A percentile compares a stretch with the other conserved stretches of the same genome.
Evolutionary conservation across 1,140 invertebrate genomes (phyloP).

Genomic region (Paralvinella palmiformis): DNA sequence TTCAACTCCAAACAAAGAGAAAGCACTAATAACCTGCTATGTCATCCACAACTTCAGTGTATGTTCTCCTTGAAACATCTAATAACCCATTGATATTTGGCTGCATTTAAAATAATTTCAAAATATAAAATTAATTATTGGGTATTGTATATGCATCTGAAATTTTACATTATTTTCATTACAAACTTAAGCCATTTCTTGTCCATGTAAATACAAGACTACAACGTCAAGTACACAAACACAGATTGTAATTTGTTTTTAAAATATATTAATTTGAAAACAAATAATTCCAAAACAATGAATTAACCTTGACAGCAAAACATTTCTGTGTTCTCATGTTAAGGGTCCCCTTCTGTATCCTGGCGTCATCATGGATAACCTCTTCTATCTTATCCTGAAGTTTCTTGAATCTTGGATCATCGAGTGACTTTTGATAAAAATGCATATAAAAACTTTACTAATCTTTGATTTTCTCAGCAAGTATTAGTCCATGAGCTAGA

Average conservation of each 20-base stretch:
- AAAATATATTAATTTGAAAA: not conserved
- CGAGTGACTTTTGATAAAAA: conserved; percentile 34
- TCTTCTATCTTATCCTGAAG: conserved; percentile 62
- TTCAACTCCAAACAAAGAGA: no score
- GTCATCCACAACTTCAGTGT: conserved; percentile 54
- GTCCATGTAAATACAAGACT: not conserved
- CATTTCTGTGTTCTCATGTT: conserved; percentile 69
- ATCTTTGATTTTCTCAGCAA: no score
- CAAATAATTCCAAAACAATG: not conserved
- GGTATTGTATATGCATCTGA: not conserved
- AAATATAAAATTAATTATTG: not conserved
- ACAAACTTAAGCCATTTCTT: not conserved
- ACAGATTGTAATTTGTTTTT: not conserved
- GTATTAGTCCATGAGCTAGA: no score
- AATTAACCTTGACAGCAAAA: conserved; percentile 68
- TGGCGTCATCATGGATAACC: conserved; percentile 68
- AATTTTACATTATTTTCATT: not conserved
- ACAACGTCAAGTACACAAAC: not conserved
- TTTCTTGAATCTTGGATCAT: conserved; percentile 52
- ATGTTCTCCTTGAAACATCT: conserved; percentile 46
- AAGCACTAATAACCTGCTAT: conserved; percentile 58
- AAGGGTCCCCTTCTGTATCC: conserved; percentile 62
- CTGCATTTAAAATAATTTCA: conserved; percentile 12
- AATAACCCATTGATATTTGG: conserved; percentile 57
- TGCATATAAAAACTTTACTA: not conserved